Percentiles rank a stretch among this genome's conserved stretches.
Conservation (phyloP, 2,888 invertebrate species). For the Amitus sp. region DNA sequence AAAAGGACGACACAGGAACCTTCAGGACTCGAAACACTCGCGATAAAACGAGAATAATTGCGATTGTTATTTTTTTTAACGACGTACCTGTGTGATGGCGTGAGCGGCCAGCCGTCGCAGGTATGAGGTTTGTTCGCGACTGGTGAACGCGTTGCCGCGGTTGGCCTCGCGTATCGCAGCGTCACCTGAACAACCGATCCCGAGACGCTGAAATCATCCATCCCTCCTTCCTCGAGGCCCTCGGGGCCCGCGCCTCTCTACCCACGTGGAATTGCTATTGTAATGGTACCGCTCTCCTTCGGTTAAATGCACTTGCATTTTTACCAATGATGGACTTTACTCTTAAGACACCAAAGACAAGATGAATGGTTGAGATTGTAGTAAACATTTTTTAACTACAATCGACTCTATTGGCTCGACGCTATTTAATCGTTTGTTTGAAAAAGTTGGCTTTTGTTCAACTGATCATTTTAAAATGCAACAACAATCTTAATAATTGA, state of each 20-base stretch:
- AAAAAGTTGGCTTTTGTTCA: too few species aligned
- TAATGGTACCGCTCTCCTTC: too few species aligned
- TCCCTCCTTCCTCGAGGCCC: conserved; percentile 10
- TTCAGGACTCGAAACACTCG: not conserved
- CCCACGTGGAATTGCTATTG: conserved; percentile 1
- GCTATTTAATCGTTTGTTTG: too few species aligned
- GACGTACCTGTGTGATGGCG: conserved; percentile 38
- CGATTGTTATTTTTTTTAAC: conserved; percentile 1
- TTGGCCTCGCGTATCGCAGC: conserved; percentile 40
- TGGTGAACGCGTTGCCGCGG: conserved; percentile 48
- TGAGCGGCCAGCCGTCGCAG: conserved; percentile 46
- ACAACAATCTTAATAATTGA: too few species aligned
- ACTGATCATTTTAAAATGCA: too few species aligned
- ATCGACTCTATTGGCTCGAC: too few species aligned
- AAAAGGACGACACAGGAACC: not conserved
- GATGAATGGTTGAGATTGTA: too few species aligned
- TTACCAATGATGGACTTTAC: too few species aligned
- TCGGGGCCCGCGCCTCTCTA: conserved; percentile 1
- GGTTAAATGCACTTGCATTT: too few species aligned
- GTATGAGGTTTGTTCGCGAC: conserved; percentile 60
- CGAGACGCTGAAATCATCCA: conserved; percentile 39
- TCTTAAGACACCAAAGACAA: too few species aligned
- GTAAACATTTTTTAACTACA: too few species aligned
- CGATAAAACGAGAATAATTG: not conserved
- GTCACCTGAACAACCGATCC: conserved; percentile 50